Evolutionary conservation across 2,113 vertebrate species (phyloP).

Genomic region (Bettongia penicillata): DNA sequence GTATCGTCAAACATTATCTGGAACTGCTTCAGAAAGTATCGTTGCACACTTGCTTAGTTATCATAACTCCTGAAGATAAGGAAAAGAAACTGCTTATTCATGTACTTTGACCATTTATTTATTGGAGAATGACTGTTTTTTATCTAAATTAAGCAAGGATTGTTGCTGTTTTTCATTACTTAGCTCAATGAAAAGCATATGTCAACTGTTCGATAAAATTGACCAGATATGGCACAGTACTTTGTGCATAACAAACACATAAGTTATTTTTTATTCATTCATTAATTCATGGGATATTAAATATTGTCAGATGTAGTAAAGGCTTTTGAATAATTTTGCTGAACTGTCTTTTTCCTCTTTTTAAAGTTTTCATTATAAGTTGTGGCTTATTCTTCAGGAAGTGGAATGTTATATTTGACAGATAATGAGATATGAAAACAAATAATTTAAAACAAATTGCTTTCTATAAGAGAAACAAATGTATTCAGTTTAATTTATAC

Average conservation of each 20-base stretch:
- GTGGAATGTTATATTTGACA: not conserved
- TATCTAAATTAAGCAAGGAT: not conserved
- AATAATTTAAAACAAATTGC: not conserved
- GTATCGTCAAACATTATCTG: not conserved
- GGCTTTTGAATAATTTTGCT: not conserved
- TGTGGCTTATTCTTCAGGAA: not conserved
- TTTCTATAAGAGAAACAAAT: not conserved
- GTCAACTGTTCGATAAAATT: not conserved
- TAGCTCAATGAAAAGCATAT: not conserved
- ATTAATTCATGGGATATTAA: not conserved
- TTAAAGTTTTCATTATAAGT: not conserved
- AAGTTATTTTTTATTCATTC: not conserved
- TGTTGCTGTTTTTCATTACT: not conserved
- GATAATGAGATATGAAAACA: not conserved
- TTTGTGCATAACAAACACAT: not conserved
- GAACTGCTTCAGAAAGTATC: not conserved
- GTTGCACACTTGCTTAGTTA: not conserved
- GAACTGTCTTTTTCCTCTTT: not conserved
- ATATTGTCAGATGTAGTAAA: not conserved
- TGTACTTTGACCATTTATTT: not conserved
- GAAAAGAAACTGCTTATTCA: not conserved
- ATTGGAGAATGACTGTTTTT: not conserved
- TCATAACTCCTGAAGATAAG: not conserved
- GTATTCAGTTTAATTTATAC: not conserved
- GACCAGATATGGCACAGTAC: not conserved